Percentiles rank a stretch among this genome's conserved stretches.
Evolutionary conservation across 2,113 vertebrate species (phyloP).

Genomic region (Cheirogaleus medius): DNA sequence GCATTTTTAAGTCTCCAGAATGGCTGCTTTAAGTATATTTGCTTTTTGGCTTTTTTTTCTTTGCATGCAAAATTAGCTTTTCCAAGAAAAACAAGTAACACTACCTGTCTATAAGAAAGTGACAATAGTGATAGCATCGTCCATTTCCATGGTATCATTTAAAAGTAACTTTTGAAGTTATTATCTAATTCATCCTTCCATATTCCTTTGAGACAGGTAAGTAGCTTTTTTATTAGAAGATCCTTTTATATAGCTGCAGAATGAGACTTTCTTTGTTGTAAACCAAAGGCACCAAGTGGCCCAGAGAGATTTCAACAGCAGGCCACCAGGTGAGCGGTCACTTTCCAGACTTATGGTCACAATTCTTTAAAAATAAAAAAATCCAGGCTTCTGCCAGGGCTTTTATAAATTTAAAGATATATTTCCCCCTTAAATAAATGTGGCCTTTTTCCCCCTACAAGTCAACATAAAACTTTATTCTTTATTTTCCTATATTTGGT

Average conservation of each 20-base stretch:
- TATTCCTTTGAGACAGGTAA: conserved; percentile 63
- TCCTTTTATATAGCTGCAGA: conserved; percentile 63
- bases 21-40: conserved; percentile 16
- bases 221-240: conserved; percentile 57
- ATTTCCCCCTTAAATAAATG: conserved; percentile 5
- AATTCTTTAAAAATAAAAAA: not conserved
- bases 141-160: conserved; percentile 18
- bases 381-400: not conserved
- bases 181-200: conserved; percentile 54
- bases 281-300: conserved; percentile 49
- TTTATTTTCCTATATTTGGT: not conserved
- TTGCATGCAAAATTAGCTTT: conserved; percentile 25
- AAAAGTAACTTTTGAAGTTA: conserved; percentile 49
- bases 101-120: conserved; percentile 41
- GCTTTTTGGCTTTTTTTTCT: not conserved
- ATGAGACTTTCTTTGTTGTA: conserved; percentile 65
- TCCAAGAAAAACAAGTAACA: conserved; percentile 26
- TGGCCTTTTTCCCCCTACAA: not conserved
- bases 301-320: conserved; percentile 60
- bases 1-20: not conserved
- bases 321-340: not conserved
- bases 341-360: conserved; percentile 27
- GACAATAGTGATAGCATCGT: not conserved
- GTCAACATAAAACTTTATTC: not conserved
- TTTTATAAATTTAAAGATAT: conserved; percentile 48